A percentile compares a stretch with the other conserved stretches of the same genome.
phyloP scores from a whole-genome alignment of 2,888 invertebrate species.

The Callyntrura guangdongensis region DNA sequence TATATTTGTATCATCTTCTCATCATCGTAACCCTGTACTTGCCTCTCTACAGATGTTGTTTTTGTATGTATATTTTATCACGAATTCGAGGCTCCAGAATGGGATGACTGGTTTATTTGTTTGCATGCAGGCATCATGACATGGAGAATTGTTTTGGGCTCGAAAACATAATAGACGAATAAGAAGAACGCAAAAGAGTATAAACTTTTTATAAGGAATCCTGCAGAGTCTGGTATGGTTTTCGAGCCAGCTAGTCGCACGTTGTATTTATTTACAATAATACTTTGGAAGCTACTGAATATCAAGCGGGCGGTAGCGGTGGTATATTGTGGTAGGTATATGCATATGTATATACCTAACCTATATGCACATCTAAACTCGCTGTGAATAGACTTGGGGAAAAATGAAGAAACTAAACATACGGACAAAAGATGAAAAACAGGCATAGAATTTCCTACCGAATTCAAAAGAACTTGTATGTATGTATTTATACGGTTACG shows the following conservation, averaged over 20 bases:
- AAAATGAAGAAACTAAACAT: conserved; percentile 25
- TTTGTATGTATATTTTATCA: conserved; percentile 5
- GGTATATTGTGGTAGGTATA: neutral
- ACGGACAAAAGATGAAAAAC: conserved; percentile 44
- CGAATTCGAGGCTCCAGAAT: conserved; percentile 32
- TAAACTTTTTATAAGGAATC: conserved; percentile 49
- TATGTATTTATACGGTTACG: conserved; percentile 26
- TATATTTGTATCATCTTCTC: conserved; percentile 61
- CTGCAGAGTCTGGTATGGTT: conserved; percentile 6
- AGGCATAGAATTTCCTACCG: conserved; percentile 54
- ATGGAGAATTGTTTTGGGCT: conserved; percentile 16
- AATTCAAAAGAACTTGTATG: conserved; percentile 44
- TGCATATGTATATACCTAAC: neutral
- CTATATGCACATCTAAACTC: neutral
- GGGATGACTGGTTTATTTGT: neutral
- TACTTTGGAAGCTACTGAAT: neutral
- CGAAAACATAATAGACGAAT: conserved; percentile 47
- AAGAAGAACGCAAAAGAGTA: conserved; percentile 36
- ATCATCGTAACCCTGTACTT: conserved; percentile 56
- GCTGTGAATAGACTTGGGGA: neutral
- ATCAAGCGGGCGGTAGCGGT: no score
- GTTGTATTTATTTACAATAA: conserved; percentile 10
- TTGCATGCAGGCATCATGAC: conserved; percentile 19
- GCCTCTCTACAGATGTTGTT: conserved; percentile 8
- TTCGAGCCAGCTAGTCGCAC: neutral